Evolutionary conservation across 2,113 vertebrate genomes (phyloP).

Genomic region (Callipepla californica): DNA sequence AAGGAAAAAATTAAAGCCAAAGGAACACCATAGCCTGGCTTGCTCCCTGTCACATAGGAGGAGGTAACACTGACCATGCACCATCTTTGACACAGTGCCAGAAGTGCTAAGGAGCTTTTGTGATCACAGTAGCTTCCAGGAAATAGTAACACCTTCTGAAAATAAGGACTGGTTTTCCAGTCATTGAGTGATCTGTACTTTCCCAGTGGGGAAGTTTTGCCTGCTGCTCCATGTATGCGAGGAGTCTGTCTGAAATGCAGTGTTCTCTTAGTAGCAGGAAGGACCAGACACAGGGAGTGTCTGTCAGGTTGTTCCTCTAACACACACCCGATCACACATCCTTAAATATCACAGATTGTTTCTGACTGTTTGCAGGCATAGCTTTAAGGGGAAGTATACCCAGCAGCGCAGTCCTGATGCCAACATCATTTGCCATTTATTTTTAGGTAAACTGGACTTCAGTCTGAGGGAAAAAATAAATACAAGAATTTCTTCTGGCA

Average conservation of each 20-base stretch:
- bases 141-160: neutral
- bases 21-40: neutral
- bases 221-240: neutral
- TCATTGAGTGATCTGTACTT: neutral
- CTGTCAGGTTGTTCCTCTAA: neutral
- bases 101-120: neutral
- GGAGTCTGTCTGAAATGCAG: neutral
- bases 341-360: conserved; percentile 1
- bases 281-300: neutral
- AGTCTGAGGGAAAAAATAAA: conserved; percentile 29
- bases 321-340: neutral
- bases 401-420: neutral
- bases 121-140: neutral
- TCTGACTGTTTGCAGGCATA: neutral
- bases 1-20: neutral
- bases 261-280: neutral
- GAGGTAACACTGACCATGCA: neutral
- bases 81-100: neutral
- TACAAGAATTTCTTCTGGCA: neutral
- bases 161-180: neutral
- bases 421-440: conserved; percentile 23
- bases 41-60: neutral
- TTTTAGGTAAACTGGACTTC: conserved; percentile 37
- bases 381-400: conserved; percentile 7
- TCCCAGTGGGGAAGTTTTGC: neutral